A percentile compares a stretch with the other conserved stretches of the same genome.
Conservation (phyloP, 2,113 vertebrate genomes). For the Albula glossodonta region DNA sequence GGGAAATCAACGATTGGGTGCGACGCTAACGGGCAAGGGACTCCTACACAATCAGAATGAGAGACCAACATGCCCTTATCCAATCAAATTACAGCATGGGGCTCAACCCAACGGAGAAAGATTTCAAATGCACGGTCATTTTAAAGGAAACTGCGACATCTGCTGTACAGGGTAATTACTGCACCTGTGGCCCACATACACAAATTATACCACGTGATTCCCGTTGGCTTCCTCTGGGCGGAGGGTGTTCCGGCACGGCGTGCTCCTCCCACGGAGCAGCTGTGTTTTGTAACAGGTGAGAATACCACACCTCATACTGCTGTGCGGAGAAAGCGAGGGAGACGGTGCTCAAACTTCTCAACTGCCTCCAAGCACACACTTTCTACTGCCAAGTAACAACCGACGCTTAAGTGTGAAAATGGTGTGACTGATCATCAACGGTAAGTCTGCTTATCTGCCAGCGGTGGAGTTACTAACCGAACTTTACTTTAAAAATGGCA, state of each 20-base stretch:
- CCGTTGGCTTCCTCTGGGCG: too few relatives aligned
- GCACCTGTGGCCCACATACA: too few relatives aligned
- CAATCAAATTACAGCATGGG: not conserved
- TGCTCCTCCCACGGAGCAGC: too few relatives aligned
- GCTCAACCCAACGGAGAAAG: not conserved
- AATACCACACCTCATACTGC: too few relatives aligned
- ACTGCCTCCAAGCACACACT: not conserved
- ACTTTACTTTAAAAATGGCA: not conserved
- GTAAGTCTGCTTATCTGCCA: constrained; percentile 29
- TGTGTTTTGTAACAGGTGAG: too few relatives aligned
- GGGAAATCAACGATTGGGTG: not conserved
- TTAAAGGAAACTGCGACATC: not conserved
- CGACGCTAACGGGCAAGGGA: not conserved
- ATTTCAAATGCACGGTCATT: not conserved
- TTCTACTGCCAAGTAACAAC: not conserved
- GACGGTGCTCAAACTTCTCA: too few relatives aligned
- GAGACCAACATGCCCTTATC: not conserved
- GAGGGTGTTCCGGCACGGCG: too few relatives aligned
- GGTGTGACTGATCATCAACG: constrained; percentile 50
- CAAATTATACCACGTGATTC: too few relatives aligned
- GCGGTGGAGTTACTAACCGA: not conserved
- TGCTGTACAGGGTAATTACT: not conserved
- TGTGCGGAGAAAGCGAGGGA: too few relatives aligned
- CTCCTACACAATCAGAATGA: not conserved
- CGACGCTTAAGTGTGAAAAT: constrained; percentile 14